A percentile compares a stretch with the other conserved stretches of the same genome.
phyloP scores from a whole-genome alignment of 2,888 invertebrate genomes.

The Rotaria socialis region DNA sequence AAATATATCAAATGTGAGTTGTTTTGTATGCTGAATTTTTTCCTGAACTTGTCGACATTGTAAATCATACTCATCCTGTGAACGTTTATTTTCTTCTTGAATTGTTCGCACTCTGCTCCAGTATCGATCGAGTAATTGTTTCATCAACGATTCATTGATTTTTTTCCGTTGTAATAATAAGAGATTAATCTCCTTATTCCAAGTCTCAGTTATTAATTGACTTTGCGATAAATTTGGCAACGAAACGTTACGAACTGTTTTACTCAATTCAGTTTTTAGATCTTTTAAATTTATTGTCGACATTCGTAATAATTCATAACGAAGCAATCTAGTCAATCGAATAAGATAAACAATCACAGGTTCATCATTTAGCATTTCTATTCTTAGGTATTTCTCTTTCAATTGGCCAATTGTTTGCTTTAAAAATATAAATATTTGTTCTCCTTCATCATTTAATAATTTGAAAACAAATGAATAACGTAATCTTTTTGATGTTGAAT shows the following conservation, averaged over 20 bases:
- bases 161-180: no score
- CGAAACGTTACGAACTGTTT: neutral
- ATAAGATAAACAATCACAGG: neutral
- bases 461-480: neutral
- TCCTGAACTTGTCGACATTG: neutral
- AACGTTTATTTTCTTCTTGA: neutral
- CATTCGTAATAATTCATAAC: neutral
- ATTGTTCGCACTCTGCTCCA: neutral
- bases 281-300: neutral
- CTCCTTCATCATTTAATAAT: neutral
- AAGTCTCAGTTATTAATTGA: no score
- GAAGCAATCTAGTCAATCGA: neutral
- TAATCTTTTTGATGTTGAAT: neutral
- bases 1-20: neutral
- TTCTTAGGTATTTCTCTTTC: neutral
- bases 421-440: neutral
- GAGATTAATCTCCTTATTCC: no score
- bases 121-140: neutral
- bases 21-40: neutral
- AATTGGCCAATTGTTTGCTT: neutral
- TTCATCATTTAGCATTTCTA: neutral
- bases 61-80: neutral
- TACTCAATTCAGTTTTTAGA: neutral
- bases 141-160: no score
- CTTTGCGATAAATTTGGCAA: no score